A percentile compares a stretch with the other conserved stretches of the same genome.
phyloP scores from a whole-genome alignment of 2,888 invertebrate species.

The Drosophila trichaetosa region DNA sequence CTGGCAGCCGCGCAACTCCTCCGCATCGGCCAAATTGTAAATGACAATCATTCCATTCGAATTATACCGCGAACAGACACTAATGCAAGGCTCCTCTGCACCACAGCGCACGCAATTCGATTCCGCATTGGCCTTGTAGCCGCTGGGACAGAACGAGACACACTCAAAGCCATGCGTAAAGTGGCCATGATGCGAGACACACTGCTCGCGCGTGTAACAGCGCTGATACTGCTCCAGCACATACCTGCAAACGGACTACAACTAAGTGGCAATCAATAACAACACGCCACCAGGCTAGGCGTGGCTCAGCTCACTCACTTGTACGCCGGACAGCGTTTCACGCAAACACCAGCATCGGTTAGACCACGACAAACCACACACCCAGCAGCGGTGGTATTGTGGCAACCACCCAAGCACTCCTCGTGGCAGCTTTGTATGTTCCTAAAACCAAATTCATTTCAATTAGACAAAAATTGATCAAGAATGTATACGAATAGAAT shows the following conservation, averaged over 20 bases:
- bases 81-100: conserved; percentile 56
- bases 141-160: conserved; percentile 70
- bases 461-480: neutral
- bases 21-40: conserved; percentile 88
- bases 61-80: conserved; percentile 56
- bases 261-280: conserved; percentile 30
- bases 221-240: conserved; percentile 82
- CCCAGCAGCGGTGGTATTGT: conserved; percentile 83
- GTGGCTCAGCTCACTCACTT: conserved; percentile 85
- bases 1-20: conserved; percentile 90
- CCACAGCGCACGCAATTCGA: conserved; percentile 59
- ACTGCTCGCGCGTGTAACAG: conserved; percentile 90
- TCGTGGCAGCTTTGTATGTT: conserved; percentile 87
- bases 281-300: conserved; percentile 2
- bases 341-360: conserved; percentile 87
- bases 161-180: conserved; percentile 55
- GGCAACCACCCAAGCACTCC: conserved; percentile 93
- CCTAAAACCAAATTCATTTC: conserved; percentile 37
- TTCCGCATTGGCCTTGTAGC: conserved; percentile 43
- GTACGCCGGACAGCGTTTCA: conserved; percentile 88
- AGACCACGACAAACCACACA: conserved; percentile 90
- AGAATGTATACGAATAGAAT: neutral
- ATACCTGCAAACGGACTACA: conserved; percentile 58
- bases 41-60: conserved; percentile 82
- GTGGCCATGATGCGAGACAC: conserved; percentile 84